Conservation (phyloP, 2,113 vertebrate species). For the Erythrocercus mccallii region DNA sequence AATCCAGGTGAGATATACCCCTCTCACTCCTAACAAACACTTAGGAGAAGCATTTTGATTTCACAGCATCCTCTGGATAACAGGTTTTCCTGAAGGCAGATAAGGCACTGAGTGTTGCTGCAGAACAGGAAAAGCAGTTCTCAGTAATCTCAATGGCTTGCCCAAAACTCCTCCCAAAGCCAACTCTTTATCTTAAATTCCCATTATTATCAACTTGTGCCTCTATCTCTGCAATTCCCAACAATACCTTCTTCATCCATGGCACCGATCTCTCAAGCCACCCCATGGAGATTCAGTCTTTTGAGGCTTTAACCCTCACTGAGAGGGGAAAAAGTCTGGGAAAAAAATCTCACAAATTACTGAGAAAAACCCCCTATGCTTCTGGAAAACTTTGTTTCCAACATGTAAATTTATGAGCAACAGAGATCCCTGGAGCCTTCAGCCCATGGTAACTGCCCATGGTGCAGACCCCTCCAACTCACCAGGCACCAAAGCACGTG, state of each 20-base stretch:
- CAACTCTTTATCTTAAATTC: background rate
- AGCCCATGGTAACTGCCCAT: background rate
- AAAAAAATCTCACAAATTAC: background rate
- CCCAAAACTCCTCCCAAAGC: background rate
- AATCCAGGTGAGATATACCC: background rate
- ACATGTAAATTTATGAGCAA: background rate
- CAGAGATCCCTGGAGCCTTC: background rate
- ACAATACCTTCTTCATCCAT: background rate
- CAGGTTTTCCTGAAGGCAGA: background rate
- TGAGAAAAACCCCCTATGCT: background rate
- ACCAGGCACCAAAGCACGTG: background rate
- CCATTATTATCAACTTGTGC: background rate
- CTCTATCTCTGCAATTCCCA: background rate
- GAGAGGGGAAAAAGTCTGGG: background rate
- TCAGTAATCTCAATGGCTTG: background rate
- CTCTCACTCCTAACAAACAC: background rate
- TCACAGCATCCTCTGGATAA: background rate
- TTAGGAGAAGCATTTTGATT: background rate
- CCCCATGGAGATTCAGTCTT: background rate
- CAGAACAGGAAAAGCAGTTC: background rate
- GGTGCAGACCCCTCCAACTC: background rate
- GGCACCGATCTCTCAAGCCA: background rate
- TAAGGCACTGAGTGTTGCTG: background rate
- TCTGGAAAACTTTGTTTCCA: background rate
- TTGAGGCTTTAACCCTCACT: background rate